Base-by-base conservation (phyloP, 2,888 invertebrate species). In the Acanthosoma haemorrhoidale region DNA sequence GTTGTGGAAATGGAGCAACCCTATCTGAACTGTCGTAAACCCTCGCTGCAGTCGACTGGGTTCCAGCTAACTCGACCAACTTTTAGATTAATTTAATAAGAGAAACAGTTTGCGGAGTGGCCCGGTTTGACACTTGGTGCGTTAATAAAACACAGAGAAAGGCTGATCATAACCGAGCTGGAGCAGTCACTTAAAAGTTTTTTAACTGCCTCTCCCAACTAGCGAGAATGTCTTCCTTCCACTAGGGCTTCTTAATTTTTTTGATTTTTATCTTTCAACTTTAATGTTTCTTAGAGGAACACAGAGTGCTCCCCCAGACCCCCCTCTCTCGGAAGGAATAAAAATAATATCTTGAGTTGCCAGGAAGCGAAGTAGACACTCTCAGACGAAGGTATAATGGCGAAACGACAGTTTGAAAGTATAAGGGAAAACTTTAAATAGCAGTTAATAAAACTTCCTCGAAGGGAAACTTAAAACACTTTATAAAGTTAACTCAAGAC, bases 1-100 rank as follows among this genome's bases (percentile, higher is more conserved):
- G n/a, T n/a, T n/a, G n/a, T n/a, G n/a, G n/a, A n/a, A n/a, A n/a
- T n/a, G n/a, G n/a, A n/a, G n/a, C n/a, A n/a, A n/a, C n/a, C n/a
- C n/a, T n/a, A n/a, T n/a, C n/a, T n/a, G n/a, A n/a, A n/a, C n/a
- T n/a, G n/a, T n/a, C n/a, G n/a, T n/a, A n/a, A n/a, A n/a, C n/a
- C n/a, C n/a, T n/a, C n/a, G n/a, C 41, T 4, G 18, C 41, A 16
- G 18, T 18, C 41, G 18, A 18, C 41, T 5, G n/a, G 51, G 25
- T 25, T n/a, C n/a, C n/a, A n/a, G n/a, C n/a, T n/a, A n/a, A n/a
- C n/a, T n/a, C n/a, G 25, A n/a, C 25, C 25, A 51, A 51, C 51
- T 51, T 51, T n/a, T 25, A 51, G 25, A 25, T n/a, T 51, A 51
- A 51, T 51, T 51, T 51, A 51, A 51, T 51, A 51, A 51, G 51